Base-by-base conservation (phyloP, 64 coral and sea anemone species). In the Exaiptasia diaphana region DNA sequence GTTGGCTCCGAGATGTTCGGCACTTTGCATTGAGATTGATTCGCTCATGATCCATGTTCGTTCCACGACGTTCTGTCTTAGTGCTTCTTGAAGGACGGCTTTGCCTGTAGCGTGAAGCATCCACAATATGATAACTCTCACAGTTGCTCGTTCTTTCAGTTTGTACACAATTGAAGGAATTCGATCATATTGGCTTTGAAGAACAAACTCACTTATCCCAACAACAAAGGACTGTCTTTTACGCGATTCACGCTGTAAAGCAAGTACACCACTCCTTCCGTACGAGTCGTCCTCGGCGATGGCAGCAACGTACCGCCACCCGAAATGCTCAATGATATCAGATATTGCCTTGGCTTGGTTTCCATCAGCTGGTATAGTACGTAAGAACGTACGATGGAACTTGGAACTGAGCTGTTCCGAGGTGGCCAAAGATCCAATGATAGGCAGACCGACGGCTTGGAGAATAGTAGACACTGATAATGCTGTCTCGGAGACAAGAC, bases 261-360 rank as follows among this genome's bases (percentile, higher is more conserved):
- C 69, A 15, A 73, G 40, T 10, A 49, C 38, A 45, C 69, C 44
- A 40, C 23, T 73, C 20, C 69, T 41, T 45, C 69, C 38, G 33
- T 73, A 73, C 0, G 39, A 25, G 38, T 73, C 69, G 28, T 73
- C 69, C 45, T 73, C 69, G 28, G 30, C 89, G 15, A 91, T 53
- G 0, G 72, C 74, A 21, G 89, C 89, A 15, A 91, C 89, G 46
- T 68, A 91, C 4, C 18, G 56, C 89, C 89, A 91, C 31, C 73
- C 43, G 22, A 75, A 81, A 27, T 29, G 82, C 2, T 54, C 39
- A 4, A 91, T 79, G 27, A 91, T 28, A 60, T 91, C 89, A 0
- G 46, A 73, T 63, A 91, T 91, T 26, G 80, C 89, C 21, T 56
- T 60, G 17, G 89, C 78, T 22, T 73, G 69, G 17, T 73, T 73